Base-by-base conservation (phyloP, 2,797 vertebrate genomes). In the Zalophus californianus region DNA sequence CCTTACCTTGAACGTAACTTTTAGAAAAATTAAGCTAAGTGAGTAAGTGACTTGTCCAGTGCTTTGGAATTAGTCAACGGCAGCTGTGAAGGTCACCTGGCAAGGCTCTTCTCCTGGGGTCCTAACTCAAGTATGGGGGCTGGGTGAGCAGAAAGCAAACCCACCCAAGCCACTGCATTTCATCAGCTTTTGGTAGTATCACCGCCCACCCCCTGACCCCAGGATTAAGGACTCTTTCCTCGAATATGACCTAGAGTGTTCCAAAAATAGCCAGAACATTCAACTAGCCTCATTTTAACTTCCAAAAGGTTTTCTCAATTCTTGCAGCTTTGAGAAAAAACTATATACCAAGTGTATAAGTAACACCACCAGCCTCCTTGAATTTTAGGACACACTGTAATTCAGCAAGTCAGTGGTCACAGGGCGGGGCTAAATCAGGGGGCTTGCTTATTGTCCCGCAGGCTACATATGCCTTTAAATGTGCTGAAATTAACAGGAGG, bases 21-120 rank as follows among this genome's bases (percentile, higher is more conserved):
- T 84, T 25, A 75, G 86, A 90, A 94, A 96, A 96, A 83, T 78
- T 91, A 96, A 96, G 86, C 58, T 56, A 72, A 90, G 94, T 96
- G 80, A 97, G 93, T 77, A 86, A 97, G 13, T 96, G 91, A 97
- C 86, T 48, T 38, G 13, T 25, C 38, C 29, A 12, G 29, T n/a
- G 44, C 44, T 86, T 54, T 82, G 56, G 75, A 88, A 84, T 50
- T 56, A 84, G 70, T 85, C 52, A 73, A 44, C 12, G 70, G 92
- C 25, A 38, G 27, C 35, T 86, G 64, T 54, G 85, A 93, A 52
- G 44, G 90, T 73, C 70, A 38, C 8, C 4, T 41, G 92, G 56
- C 18, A 38, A 60, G n/a, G 15, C n/a, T 77, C 66, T 89, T 48
- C 21, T 75, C 79, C 27, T 41, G 52, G 44, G 35, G 41, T 91